Evolutionary conservation across 2,113 vertebrate species (phyloP), one percentile per base, ranked within the genome.

Genomic region (Climacteris rufus): DNA sequence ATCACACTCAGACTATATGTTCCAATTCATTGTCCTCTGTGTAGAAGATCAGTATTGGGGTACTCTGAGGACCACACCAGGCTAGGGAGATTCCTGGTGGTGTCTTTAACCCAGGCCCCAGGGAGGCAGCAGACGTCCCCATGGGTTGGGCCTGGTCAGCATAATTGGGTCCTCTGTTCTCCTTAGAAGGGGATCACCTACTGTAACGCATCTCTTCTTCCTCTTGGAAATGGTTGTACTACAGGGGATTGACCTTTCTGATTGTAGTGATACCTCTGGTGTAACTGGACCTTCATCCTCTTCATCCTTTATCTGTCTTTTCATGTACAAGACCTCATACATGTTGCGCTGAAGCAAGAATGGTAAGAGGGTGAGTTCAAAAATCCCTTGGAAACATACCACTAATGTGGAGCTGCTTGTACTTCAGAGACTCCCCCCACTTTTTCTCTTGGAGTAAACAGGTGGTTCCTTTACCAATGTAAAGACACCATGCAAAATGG

Each of bases 351-450:
- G 40, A 45, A 42, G 31, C 30, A 65, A 45, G 63, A 65, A 24
- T 23, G 21, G 39, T 23, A 24, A 31, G 24, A 31, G 21, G 3
- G 14, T 27, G n/a, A 65, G 21, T 87, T 92, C 25, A 53, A 90
- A 77, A 77, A 15, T 17, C 16, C 14, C 31, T 27, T 37, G 65
- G 31, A 39, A 70, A 40, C 3, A 33, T 17, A 24, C 6, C 30
- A 30, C 11, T 65, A 39, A 52, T 52, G 40, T 0, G 0, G 31
- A 57, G 42, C 10, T 13, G 40, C 6, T 53, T 57, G n/a, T 66
- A 9, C 8, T 66, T 69, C 22, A 40, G 69, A 78, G 13, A 17
- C 21, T 74, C 4, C 23, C 12, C 8, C 21, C 56, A 4, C n/a
- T 80, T 20, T 13, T 54, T 35, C 27, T 53, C 24, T 87, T 50